These are phyloP conservation scores for Bubo bubo DNA, from an alignment of 2,113 vertebrate genomes.

Conservation along the genomic window DNA sequence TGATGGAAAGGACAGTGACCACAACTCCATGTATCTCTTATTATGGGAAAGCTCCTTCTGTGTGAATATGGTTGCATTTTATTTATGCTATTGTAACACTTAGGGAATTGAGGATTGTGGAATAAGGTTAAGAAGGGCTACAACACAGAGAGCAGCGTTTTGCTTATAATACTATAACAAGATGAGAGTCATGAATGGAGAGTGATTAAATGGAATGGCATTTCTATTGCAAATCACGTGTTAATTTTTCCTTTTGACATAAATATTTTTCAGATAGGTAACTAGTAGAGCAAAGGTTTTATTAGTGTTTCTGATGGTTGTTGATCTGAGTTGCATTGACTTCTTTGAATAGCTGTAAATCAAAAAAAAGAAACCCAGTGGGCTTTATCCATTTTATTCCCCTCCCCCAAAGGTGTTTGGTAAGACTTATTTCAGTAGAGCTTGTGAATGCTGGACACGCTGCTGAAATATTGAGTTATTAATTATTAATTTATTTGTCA, in stretches of 20 bases:
- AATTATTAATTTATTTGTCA: slow-evolving; percentile 77
- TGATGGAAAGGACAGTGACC: slow-evolving; percentile 47
- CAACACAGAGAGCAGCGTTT: slow-evolving; percentile 18
- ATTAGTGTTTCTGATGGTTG: slow-evolving; percentile 30
- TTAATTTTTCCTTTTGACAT: slow-evolving; percentile 52
- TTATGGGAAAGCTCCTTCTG: slow-evolving; percentile 53
- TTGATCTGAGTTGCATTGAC: slow-evolving; percentile 36
- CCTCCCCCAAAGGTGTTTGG: slow-evolving; percentile 51
- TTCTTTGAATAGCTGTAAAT: slow-evolving; percentile 53
- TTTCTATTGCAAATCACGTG: slow-evolving; percentile 45
- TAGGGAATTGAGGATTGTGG: slow-evolving; percentile 31
- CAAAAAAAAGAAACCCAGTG: slow-evolving; percentile 32
- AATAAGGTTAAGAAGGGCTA: not conserved
- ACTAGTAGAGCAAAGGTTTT: slow-evolving; percentile 48
- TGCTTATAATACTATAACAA: not conserved
- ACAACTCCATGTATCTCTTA: slow-evolving; percentile 31
- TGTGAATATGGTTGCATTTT: slow-evolving; percentile 65
- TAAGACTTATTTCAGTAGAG: slow-evolving; percentile 34
- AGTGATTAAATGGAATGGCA: slow-evolving; percentile 26
- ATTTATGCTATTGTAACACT: slow-evolving; percentile 54
- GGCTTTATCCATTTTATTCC: slow-evolving; percentile 49
- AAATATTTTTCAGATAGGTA: slow-evolving; percentile 48
- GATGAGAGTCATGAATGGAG: not conserved
- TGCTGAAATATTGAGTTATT: slow-evolving; percentile 68
- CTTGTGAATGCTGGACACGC: slow-evolving; percentile 48